phyloP scores from a whole-genome alignment of 2,113 vertebrate species.

The Pavo muticus region DNA sequence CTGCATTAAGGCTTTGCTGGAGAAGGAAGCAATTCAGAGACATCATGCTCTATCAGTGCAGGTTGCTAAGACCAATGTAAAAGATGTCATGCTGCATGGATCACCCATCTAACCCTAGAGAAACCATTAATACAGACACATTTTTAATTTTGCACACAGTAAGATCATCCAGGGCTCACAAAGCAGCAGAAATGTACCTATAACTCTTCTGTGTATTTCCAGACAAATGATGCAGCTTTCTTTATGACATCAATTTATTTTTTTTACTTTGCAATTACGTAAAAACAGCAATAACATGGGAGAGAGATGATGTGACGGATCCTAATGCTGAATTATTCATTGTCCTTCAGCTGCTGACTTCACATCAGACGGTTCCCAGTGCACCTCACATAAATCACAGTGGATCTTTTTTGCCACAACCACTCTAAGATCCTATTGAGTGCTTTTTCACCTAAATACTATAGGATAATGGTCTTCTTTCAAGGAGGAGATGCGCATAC shows the following conservation, averaged over 20 bases:
- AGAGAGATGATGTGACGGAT: conserved; percentile 76
- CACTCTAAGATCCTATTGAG: conserved; percentile 60
- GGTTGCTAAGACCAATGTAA: background rate
- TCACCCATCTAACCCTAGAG: conserved; percentile 14
- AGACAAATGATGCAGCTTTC: conserved; percentile 72
- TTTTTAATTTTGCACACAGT: conserved; percentile 68
- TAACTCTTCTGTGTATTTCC: conserved; percentile 48
- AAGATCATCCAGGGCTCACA: conserved; percentile 29
- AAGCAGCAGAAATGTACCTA: conserved; percentile 40
- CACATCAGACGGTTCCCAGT: conserved; percentile 73
- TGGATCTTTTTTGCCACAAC: conserved; percentile 67
- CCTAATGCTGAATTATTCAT: conserved; percentile 81
- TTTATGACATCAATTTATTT: conserved; percentile 83
- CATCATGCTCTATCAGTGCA: conserved; percentile 27
- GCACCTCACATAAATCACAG: conserved; percentile 74
- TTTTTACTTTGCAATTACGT: conserved; percentile 81
- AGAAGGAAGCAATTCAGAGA: conserved; percentile 9
- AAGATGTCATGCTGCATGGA: conserved; percentile 33
- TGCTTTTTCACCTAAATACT: conserved; percentile 63
- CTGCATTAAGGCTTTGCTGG: background rate
- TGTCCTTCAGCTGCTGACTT: conserved; percentile 77
- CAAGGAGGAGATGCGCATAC: background rate
- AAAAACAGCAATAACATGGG: conserved; percentile 77
- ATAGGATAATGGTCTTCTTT: conserved; percentile 53
- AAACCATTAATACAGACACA: conserved; percentile 45